Evolutionary conservation across 2,888 invertebrate species (phyloP), one percentile per base, ranked within the genome.

Genomic region (Apotomis turbidana): DNA sequence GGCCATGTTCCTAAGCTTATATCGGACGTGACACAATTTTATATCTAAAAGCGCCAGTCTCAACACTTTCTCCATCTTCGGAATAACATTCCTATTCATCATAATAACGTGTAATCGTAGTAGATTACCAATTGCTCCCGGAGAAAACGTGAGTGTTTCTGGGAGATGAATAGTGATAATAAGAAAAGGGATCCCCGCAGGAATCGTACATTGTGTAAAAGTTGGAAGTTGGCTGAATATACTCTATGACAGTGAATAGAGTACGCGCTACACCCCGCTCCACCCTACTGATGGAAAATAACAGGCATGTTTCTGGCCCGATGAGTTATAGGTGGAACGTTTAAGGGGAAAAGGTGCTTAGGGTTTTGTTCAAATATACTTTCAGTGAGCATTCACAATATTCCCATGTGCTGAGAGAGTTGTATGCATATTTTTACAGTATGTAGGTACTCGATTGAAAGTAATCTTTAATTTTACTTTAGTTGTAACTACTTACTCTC

Each of bases 11-110:
- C 68, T 61, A 67, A 27, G 67, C 74, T 74, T 74, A 74, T 74
- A 70, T 69, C 67, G 70, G 61, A 74, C 74, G 74, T 74, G 74
- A 74, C 74, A 74, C 67, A 62, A 70, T 74, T 74, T 63, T 59
- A 74, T 70, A 73, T 70, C 41, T 70, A 68, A 72, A 63, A 63
- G 59, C 61, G 55, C 52, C 68, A 62, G 13, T 55, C 57, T 49
- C 62, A 54, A 71, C 62, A 68, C 68, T 68, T 72, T 72, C 68
- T 58, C 36, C 12, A 13, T 54, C 46, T 46, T 54, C 36, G 13
- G 57, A 52, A 52, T 68, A 46, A 68, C 68, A 68, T 71, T 62
- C 58, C 57, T 71, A 55, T 66, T 62, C 68, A 41, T 67, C 41
- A 36, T 62, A 62, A 71, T 52, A 55, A 10, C 10, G 36, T 54